Base-by-base conservation (phyloP, 2,888 invertebrate genomes). In the Mechanitis mazaeus region DNA sequence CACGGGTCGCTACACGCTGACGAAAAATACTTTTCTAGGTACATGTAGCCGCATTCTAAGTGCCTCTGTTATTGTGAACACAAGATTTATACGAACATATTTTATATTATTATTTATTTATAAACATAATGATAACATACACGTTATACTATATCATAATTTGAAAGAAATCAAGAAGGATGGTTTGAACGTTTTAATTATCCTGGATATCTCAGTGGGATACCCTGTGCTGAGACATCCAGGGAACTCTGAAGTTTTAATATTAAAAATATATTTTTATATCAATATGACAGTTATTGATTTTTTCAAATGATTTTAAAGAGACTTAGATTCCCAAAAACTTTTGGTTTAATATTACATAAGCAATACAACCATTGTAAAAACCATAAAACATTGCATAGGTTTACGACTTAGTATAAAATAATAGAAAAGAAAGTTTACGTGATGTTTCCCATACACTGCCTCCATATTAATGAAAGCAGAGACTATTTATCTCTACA, bases 1-100 rank as follows among this genome's bases (percentile, higher is more conserved):
- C 79, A 81, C 87, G 89, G 89, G 89, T 90, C 89, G 90, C 74
- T 81, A 86, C 77, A 81, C 84, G 76, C 86, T 85, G 84, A 85
- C 86, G 85, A 88, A 88, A 88, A 87, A 86, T 87, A 68, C 67
- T 68, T 70, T 71, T 69, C 80, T 80, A 83, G 78, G 79, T 84
- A 84, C 65, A 66, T 59, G 56, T 31, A 31, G n/a, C 31, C 50
- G 50, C n/a, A 42, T 42, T 42, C 42, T 42, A 42, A 42, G 42
- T 42, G 9, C 42, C 5, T 42, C 9, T 42, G 42, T 42, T 42
- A 42, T 50, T 9, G 50, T 50, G 50, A 31, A 50, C 31, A 50
- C 50, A 31, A 31, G 50, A 50, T 50, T 50, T 50, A 50, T 20
- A 50, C 50, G 6, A 31, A 9, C 47, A 42, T 42, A 1, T 42